Conservation (phyloP, 2,113 vertebrate genomes). For the Callionymus lyra region DNA sequence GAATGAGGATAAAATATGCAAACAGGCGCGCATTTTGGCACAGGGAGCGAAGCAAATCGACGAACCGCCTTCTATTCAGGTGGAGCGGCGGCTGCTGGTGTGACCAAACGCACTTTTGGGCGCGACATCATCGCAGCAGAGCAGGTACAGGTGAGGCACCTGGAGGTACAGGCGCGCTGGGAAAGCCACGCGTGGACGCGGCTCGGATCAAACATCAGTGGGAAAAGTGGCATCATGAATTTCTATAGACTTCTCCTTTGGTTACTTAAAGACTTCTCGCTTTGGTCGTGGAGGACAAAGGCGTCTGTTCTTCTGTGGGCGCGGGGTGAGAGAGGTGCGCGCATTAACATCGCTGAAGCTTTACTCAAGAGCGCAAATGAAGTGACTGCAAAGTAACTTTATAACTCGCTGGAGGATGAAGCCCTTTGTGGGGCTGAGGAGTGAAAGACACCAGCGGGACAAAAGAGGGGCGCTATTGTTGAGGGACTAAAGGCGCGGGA, state of each 20-base stretch:
- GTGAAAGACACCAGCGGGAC: constrained; percentile 68
- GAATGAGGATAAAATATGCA: neutral
- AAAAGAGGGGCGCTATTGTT: constrained; percentile 65
- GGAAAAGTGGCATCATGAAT: constrained; percentile 63
- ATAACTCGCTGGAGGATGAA: constrained; percentile 74
- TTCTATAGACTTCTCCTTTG: constrained; percentile 69
- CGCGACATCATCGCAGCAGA: constrained; percentile 17
- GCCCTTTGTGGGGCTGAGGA: constrained; percentile 55
- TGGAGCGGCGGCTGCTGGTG: constrained; percentile 29
- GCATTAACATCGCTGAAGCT: constrained; percentile 77
- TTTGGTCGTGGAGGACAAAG: constrained; percentile 63
- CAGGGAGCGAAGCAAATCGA: constrained; percentile 68
- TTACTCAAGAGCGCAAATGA: constrained; percentile 72
- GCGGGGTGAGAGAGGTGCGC: constrained; percentile 66
- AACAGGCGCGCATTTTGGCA: constrained; percentile 19
- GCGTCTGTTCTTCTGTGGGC: constrained; percentile 61
- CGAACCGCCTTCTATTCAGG: constrained; percentile 66
- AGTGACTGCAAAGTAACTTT: constrained; percentile 78
- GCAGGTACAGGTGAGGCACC: constrained; percentile 48
- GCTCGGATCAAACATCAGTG: constrained; percentile 66
- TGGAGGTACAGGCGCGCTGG: constrained; percentile 14
- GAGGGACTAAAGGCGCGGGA: constrained; percentile 59
- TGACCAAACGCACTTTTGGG: constrained; percentile 41
- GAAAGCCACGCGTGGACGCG: constrained; percentile 59
- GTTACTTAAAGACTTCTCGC: constrained; percentile 71